Evolutionary conservation across 2,797 vertebrate genomes (phyloP).

Genomic region (Darevskia nairensis): DNA sequence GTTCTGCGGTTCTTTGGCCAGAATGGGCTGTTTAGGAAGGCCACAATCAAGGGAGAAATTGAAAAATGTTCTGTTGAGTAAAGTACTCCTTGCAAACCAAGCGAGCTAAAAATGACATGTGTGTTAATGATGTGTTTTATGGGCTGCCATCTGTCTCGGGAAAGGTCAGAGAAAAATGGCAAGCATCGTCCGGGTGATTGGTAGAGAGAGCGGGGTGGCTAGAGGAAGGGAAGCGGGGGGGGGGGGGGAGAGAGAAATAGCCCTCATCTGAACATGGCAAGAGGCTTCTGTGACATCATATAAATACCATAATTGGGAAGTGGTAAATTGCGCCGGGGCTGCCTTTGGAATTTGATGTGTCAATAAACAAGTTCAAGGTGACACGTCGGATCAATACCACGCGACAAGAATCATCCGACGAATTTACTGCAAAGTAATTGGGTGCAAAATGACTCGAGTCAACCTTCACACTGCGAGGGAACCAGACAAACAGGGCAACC

Average conservation of each 20-base stretch:
- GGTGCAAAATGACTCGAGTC: conserved; percentile 93
- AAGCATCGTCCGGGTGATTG: conserved; percentile 81
- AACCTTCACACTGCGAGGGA: conserved; percentile 89
- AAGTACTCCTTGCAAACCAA: conserved; percentile 83
- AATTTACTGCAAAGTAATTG: conserved; percentile 99
- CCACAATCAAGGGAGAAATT: conserved; percentile 60
- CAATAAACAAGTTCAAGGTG: conserved; percentile 99
- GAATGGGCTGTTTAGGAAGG: conserved; percentile 61
- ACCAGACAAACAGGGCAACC: conserved; percentile 78
- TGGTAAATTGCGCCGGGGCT: conserved; percentile 91
- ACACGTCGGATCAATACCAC: conserved; percentile 94
- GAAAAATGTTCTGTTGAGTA: conserved; percentile 83
- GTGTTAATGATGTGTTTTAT: conserved; percentile 89
- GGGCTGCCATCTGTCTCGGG: conserved; percentile 83
- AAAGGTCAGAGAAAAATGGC: conserved; percentile 89
- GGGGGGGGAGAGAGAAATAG: conserved; percentile 67
- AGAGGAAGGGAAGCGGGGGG: conserved; percentile 33
- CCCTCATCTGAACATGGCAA: conserved; percentile 82
- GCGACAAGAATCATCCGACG: conserved; percentile 98
- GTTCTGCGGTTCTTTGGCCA: background rate
- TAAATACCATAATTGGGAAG: conserved; percentile 99
- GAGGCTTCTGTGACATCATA: conserved; percentile 94
- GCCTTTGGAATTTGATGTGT: conserved; percentile 94
- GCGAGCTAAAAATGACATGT: conserved; percentile 82
- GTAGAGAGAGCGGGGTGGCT: conserved; percentile 49